Evolutionary conservation across 2,888 invertebrate species (phyloP).

Genomic region (Didymodactylos carnosus): DNA sequence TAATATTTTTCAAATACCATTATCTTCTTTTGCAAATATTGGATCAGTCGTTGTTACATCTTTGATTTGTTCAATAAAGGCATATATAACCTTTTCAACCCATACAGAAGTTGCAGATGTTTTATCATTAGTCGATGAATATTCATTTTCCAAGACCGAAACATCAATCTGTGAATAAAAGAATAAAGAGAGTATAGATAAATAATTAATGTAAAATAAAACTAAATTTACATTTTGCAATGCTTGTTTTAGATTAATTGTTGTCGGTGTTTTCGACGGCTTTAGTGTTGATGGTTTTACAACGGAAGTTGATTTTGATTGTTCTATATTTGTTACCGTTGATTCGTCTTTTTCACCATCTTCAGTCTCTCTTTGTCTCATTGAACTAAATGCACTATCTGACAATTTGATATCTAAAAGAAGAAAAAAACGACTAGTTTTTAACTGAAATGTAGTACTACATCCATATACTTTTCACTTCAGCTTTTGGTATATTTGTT

Average conservation of each 20-base stretch:
- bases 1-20: background rate
- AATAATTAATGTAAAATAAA: no score
- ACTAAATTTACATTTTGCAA: background rate
- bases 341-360: background rate
- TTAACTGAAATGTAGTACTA: background rate
- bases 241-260: background rate
- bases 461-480: background rate
- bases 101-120: background rate
- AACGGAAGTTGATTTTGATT: background rate
- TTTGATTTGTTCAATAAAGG: background rate
- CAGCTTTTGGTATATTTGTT: background rate
- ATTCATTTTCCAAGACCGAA: background rate
- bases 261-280: background rate
- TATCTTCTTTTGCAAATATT: background rate
- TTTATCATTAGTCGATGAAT: background rate
- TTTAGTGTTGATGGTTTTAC: background rate
- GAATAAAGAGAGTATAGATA: background rate
- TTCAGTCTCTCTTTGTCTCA: background rate
- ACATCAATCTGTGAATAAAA: background rate
- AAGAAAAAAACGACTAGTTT: background rate
- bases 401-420: background rate
- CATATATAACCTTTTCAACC: background rate
- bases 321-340: background rate
- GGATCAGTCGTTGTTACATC: background rate
- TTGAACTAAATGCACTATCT: background rate